phyloP scores from a whole-genome alignment of 2,888 invertebrate species.

The Auanema freiburgensis region DNA sequence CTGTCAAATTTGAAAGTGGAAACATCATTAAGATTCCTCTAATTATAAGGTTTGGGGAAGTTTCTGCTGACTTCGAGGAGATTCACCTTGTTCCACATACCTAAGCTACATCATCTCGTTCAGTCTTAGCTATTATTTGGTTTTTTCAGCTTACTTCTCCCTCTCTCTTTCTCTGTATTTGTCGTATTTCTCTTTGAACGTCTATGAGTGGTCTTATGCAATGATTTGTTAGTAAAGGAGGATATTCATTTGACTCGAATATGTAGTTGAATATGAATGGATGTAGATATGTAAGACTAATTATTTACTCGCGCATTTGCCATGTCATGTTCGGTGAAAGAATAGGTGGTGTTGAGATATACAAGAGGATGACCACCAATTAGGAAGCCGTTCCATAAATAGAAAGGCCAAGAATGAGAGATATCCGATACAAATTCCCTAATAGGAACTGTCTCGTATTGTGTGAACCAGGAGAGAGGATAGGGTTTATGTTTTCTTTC shows the following conservation, averaged over 20 bases:
- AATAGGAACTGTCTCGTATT: too few relatives aligned
- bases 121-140: background rate
- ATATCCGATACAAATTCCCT: too few relatives aligned
- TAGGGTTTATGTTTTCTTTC: too few relatives aligned
- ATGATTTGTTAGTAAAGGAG: background rate
- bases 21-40: too few relatives aligned
- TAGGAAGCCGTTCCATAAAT: too few relatives aligned
- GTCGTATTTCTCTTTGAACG: background rate
- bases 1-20: background rate
- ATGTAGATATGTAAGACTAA: background rate
- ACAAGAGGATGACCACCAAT: too few relatives aligned
- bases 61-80: too few relatives aligned
- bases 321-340: background rate
- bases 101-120: too few relatives aligned
- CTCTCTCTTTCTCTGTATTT: background rate
- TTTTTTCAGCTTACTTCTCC: slow-evolving; percentile 1
- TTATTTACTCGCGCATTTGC: background rate
- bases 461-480: too few relatives aligned
- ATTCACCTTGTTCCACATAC: too few relatives aligned
- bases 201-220: background rate
- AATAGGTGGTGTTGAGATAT: background rate
- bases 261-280: background rate
- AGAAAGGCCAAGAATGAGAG: too few relatives aligned
- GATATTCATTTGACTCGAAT: background rate
- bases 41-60: too few relatives aligned